phyloP scores from a whole-genome alignment of 1,140 invertebrate species.

The Cydia amplana region DNA sequence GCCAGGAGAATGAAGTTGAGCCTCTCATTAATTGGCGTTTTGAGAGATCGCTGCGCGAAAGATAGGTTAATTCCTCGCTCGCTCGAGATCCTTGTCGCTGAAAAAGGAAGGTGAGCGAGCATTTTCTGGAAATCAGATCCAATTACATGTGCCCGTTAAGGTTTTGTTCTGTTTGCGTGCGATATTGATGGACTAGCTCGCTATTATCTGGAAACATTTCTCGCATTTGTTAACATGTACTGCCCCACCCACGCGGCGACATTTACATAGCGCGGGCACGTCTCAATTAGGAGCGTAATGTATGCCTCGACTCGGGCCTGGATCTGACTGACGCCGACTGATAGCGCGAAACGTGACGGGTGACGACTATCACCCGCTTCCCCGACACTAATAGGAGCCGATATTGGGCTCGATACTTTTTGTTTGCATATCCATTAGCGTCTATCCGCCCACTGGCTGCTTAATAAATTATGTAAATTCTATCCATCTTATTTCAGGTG shows the following conservation, averaged over 20 bases:
- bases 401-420: constrained; percentile 59
- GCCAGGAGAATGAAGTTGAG: constrained; percentile 78
- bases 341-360: constrained; percentile 77
- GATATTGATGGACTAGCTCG: constrained; percentile 64
- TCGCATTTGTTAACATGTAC: constrained; percentile 58
- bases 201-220: constrained; percentile 54
- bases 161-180: constrained; percentile 76
- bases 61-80: constrained; percentile 78
- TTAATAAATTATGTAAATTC: constrained; percentile 37
- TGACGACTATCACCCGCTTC: constrained; percentile 75
- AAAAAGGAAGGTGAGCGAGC: constrained; percentile 77
- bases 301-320: constrained; percentile 74
- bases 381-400: constrained; percentile 72
- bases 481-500: constrained; percentile 71
- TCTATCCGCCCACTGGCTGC: constrained; percentile 24
- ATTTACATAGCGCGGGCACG: constrained; percentile 78
- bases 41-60: constrained; percentile 77
- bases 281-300: constrained; percentile 80
- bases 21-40: constrained; percentile 79
- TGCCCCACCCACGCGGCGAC: constrained; percentile 73
- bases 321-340: constrained; percentile 74
- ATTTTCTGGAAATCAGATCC: constrained; percentile 79
- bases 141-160: constrained; percentile 77
- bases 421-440: constrained; percentile 51
- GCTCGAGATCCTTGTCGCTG: constrained; percentile 76